Percentiles rank a stretch among this genome's conserved stretches.
These are phyloP conservation scores for Pinna nobilis DNA, from an alignment of 1,140 invertebrate species.

Conservation along the genomic window DNA sequence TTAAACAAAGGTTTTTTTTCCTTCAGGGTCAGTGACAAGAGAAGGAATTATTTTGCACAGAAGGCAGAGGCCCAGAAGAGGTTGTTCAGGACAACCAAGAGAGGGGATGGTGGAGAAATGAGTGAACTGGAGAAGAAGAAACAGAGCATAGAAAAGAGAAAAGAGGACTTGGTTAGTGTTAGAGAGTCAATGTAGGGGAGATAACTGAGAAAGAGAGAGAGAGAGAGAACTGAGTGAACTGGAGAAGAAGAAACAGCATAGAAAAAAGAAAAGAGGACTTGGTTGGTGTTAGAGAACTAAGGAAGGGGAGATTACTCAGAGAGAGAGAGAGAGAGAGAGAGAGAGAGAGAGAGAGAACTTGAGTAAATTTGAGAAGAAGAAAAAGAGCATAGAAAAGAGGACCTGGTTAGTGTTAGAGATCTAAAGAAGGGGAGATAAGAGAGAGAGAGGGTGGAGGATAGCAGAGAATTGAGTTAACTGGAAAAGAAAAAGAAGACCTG, in stretches of 20 bases:
- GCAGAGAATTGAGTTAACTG: too few relatives aligned
- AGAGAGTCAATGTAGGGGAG: too few relatives aligned
- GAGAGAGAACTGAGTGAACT: conserved; percentile 55
- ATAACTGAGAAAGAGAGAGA: conserved; percentile 62
- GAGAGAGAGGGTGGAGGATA: too few relatives aligned
- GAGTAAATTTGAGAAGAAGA: conserved; percentile 64
- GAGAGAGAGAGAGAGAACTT: too few relatives aligned
- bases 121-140: conserved; percentile 64
- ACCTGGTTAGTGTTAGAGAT: conserved; percentile 65
- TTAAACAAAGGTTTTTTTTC: too few relatives aligned
- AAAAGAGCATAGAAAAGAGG: conserved; percentile 68
- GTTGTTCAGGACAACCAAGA: conserved; percentile 63
- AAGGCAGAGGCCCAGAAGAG: conserved; percentile 72
- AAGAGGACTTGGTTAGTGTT: conserved; percentile 69
- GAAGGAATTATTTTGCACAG: conserved; percentile 70
- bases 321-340: conserved; percentile 54
- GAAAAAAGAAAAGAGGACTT: conserved; percentile 71
- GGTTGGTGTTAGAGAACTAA: conserved; percentile 57
- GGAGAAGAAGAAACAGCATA: conserved; percentile 60
- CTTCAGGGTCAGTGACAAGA: conserved; percentile 71
- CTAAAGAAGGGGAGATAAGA: too few relatives aligned
- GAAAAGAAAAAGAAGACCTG: too few relatives aligned
- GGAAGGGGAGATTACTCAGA: too few relatives aligned
- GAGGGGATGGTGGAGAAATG: conserved; percentile 54
- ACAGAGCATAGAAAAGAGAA: conserved; percentile 60